Percentiles rank a stretch among this genome's conserved stretches.
Evolutionary conservation across 2,797 vertebrate species (phyloP).

Genomic region (Oceanodroma leucorhoa): DNA sequence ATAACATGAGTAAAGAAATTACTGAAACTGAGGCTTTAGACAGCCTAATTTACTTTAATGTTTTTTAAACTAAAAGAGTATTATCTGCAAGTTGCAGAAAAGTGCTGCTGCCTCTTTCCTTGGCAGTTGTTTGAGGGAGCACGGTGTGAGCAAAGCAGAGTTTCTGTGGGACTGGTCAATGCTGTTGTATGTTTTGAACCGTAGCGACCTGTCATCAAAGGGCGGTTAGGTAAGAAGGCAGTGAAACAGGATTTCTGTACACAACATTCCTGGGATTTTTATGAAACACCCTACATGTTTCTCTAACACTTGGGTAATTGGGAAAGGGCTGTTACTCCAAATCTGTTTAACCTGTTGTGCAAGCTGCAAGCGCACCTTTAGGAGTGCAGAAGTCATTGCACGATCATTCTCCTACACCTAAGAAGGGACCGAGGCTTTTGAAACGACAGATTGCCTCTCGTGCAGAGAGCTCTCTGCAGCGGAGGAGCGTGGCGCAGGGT

Average conservation of each 20-base stretch:
- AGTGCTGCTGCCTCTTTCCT: background rate
- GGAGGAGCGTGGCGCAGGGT: background rate
- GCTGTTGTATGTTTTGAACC: background rate
- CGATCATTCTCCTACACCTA: background rate
- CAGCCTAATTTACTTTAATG: background rate
- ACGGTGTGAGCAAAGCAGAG: background rate
- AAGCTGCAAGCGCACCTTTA: background rate
- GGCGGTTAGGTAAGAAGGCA: background rate
- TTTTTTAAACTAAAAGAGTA: background rate
- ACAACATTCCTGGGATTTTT: constrained; percentile 10
- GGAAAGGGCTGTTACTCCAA: background rate
- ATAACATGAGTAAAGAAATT: background rate
- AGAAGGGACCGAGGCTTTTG: background rate
- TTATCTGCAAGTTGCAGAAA: background rate
- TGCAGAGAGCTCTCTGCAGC: background rate
- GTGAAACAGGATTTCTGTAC: background rate
- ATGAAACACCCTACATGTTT: background rate
- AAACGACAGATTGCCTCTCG: fast-evolving
- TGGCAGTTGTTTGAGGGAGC: background rate
- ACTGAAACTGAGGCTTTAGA: background rate
- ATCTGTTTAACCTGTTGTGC: background rate
- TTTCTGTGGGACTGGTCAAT: background rate
- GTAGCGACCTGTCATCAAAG: background rate
- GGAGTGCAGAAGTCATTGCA: background rate
- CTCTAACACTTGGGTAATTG: background rate